Base-by-base conservation (phyloP, 2,888 invertebrate genomes). In the Resseliella maxima region DNA sequence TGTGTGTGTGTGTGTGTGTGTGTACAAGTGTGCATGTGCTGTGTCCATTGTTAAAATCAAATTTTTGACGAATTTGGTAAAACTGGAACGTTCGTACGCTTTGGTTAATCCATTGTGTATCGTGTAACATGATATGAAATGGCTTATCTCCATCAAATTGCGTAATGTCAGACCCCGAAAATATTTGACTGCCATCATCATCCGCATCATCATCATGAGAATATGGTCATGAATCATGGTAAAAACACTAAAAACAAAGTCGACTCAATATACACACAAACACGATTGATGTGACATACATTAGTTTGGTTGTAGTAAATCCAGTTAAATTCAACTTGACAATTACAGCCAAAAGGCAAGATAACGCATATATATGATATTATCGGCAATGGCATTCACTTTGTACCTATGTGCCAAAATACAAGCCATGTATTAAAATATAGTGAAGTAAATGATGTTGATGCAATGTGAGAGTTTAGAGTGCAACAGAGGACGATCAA, bases 301-400 rank as follows among this genome's bases (percentile, higher is more conserved):
- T 72, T 72, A 72, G 72, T 31, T 72, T 0, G 18, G 2, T 15
- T 59, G 24, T 24, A 59, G 24, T 59, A 59, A 59, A 59, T 59
- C 27, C 27, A 59, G 59, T 12, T 41, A 41, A 15, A 50, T 31
- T 72, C 31, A 72, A 72, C 31, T 72, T 72, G 72, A 72, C 72
- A 72, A 72, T 31, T 27, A 15, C 72, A 72, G 72, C 72, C 72
- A 72, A 72, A 31, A 72, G 72, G 72, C 31, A 72, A 31, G 72
- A 72, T 72, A 72, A 15, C 31, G 35, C 27, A 35, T 50, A 18
- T 41, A 41, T 41, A 31, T 72, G 35, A 72, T 72, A 31, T 31
- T 72, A 72, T 72, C 72, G 31, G 35, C 15, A 35, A 0, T 31
- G 72, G n/a, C 50, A 50, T 12, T 50, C 72, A 72, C 35, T 72